Evolutionary conservation across 2,888 invertebrate species (phyloP), one percentile per base, ranked within the genome.

Genomic region (Mystacides longicornis): DNA sequence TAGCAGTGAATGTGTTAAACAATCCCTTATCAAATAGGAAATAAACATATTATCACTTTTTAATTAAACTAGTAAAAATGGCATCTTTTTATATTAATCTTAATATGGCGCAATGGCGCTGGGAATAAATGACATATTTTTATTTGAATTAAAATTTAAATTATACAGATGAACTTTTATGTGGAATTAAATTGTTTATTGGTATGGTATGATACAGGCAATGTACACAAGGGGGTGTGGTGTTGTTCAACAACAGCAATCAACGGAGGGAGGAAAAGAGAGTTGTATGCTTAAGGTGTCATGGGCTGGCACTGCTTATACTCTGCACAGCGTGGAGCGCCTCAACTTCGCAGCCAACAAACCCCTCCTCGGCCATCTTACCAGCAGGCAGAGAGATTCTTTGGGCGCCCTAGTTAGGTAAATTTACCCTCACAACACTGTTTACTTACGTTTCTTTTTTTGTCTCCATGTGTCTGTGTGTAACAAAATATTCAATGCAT

Each of bases 281-380:
- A 71, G 3, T 79, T 69, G 79, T 31, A 67, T 79, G 23, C 73
- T 76, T 1, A 78, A 82, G 0, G 69, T 86, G 65, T 73, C 76
- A 1, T 92, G 87, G 85, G 83, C 87, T 61, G 83, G 86, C 1
- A 85, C 87, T 20, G 81, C 89, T 0, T 92, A 90, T 69, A 91
- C 91, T 1, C 79, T 91, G 53, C 82, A 87, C 65, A 79, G 89
- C 9, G 80, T 89, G 3, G 88, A 90, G 70, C 81, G 85, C 22
- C 79, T 87, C 7, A 71, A 90, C 9, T 77, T 83, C 2, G 86
- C 86, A 23, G 81, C 81, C 51, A 75, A 80, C 18, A 83, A 90
- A 59, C 85, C 90, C 0, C 69, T 92, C 4, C 74, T 90, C 3
- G 89, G 87, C 18, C 82, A 89, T 59, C 72, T 91, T 42, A 86